Conservation (phyloP, 2,888 invertebrate genomes). For the Allolobophora icterica region DNA sequence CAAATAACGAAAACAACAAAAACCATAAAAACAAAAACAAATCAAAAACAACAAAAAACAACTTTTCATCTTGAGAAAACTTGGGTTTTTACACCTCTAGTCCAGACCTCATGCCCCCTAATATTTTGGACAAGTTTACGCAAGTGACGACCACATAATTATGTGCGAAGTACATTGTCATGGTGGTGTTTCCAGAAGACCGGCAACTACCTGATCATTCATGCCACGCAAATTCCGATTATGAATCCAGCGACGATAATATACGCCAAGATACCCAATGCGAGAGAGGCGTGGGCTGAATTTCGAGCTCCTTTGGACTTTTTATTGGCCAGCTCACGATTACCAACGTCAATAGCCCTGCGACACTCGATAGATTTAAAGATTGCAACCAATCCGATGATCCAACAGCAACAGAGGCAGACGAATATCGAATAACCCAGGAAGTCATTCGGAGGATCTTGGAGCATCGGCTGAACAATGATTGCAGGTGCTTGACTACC, state of each 20-base stretch:
- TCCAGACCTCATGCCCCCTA: too few species aligned
- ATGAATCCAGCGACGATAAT: constrained; percentile 46
- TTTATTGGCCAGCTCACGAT: not conserved
- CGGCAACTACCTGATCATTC: too few species aligned
- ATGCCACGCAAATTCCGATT: not conserved
- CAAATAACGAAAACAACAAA: too few species aligned
- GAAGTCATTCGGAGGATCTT: constrained; percentile 43
- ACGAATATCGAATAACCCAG: constrained; percentile 43
- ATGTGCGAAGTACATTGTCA: too few species aligned
- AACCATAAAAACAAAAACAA: too few species aligned
- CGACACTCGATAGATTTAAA: constrained; percentile 42
- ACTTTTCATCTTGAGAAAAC: too few species aligned
- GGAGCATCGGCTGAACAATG: constrained; percentile 22
- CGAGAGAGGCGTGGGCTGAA: constrained; percentile 36
- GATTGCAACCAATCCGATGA: constrained; percentile 46
- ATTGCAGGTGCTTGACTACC: not conserved
- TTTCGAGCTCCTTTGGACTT: constrained; percentile 33
- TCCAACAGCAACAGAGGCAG: constrained; percentile 47
- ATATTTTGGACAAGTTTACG: too few species aligned
- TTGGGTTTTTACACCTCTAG: too few species aligned
- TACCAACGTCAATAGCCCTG: constrained; percentile 37
- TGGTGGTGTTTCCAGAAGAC: too few species aligned
- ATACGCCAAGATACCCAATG: constrained; percentile 37
- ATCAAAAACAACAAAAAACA: too few species aligned
- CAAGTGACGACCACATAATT: too few species aligned